Conservation (phyloP, 2,797 vertebrate genomes). For the Apogon hyalosoma region DNA sequence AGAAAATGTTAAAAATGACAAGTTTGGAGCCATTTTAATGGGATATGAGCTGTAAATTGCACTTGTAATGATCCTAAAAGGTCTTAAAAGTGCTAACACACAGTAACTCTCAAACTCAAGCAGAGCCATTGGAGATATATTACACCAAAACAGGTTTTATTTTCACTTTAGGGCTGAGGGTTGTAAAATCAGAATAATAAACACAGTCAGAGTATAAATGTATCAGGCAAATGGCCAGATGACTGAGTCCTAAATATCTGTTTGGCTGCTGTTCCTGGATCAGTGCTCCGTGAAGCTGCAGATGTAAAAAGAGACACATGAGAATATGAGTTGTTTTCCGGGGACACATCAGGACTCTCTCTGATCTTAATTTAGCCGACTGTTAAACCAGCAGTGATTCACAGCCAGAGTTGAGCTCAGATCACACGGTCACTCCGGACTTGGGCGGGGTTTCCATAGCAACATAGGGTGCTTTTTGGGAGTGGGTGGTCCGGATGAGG, state of each 20-base stretch:
- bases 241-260: not conserved
- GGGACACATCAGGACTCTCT: not conserved
- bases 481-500: not conserved
- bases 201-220: no score
- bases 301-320: slow-evolving; percentile 1
- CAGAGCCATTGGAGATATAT: no score
- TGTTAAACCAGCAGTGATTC: slow-evolving; percentile 6
- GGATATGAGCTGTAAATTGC: no score
- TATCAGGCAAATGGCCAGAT: not conserved
- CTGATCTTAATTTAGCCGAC: slow-evolving; percentile 52
- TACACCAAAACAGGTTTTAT: no score
- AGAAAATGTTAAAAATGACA: no score
- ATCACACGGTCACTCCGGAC: not conserved
- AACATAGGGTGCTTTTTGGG: not conserved
- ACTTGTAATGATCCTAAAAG: no score
- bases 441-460: not conserved
- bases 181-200: no score
- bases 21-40: no score
- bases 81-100: no score
- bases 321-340: not conserved
- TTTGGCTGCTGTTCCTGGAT: not conserved
- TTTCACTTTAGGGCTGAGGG: no score
- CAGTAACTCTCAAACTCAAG: no score
- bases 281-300: slow-evolving; percentile 8
- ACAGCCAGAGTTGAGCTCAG: slow-evolving; percentile 8